Conservation (phyloP, 2,113 vertebrate species). For the Zapornia atra region DNA sequence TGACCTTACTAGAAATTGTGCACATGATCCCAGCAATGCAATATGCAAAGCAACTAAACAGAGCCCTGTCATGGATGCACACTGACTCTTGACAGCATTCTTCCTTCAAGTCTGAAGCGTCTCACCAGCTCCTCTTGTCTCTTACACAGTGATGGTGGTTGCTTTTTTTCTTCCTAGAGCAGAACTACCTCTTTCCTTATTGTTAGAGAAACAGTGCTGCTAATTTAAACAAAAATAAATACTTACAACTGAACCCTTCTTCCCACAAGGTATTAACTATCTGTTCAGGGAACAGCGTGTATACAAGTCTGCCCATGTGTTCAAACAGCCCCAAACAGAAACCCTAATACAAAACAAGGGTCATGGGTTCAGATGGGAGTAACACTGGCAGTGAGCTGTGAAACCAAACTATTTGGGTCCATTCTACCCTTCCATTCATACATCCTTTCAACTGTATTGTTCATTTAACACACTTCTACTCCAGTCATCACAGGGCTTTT, state of each 20-base stretch:
- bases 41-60: neutral
- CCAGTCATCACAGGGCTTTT: neutral
- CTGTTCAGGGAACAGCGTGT: neutral
- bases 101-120: neutral
- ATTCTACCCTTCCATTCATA: neutral
- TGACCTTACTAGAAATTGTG: neutral
- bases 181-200: neutral
- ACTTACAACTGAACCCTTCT: neutral
- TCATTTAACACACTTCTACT: neutral
- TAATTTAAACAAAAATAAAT: neutral
- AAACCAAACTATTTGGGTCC: neutral
- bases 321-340: neutral
- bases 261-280: neutral
- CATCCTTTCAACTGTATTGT: neutral
- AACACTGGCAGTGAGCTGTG: neutral
- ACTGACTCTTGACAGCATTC: neutral
- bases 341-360: neutral
- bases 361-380: neutral
- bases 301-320: neutral
- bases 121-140: neutral
- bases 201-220: neutral
- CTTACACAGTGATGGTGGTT: neutral
- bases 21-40: neutral
- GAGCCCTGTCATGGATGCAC: neutral
- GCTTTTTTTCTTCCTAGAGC: neutral